These are phyloP conservation scores for Hyppa rectilinea DNA, from an alignment of 2,888 invertebrate genomes.

Conservation along the genomic window DNA sequence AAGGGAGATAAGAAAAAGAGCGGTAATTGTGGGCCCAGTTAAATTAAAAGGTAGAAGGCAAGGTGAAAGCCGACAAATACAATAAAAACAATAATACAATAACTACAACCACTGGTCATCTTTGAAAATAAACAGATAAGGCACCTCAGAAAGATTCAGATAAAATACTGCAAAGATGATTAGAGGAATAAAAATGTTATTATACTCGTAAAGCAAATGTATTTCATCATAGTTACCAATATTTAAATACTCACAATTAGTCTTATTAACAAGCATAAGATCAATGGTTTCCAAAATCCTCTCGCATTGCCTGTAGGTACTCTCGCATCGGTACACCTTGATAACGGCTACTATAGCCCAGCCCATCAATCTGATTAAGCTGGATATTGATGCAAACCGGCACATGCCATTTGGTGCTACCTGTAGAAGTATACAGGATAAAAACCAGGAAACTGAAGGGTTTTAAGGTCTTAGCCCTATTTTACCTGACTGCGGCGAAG, in stretches of 20 bases:
- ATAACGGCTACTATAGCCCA: conserved; percentile 49
- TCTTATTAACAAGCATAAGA: conserved; percentile 59
- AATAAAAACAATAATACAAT: not conserved
- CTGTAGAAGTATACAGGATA: conserved; percentile 4
- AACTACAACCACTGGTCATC: not conserved
- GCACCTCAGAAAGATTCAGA: not conserved
- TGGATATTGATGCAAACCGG: conserved; percentile 42
- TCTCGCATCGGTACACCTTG: conserved; percentile 66
- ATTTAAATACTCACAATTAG: conserved; percentile 62
- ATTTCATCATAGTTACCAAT: not conserved
- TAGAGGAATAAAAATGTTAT: not conserved
- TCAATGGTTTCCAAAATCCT: conserved; percentile 65
- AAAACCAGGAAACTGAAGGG: not conserved
- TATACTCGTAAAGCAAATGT: not conserved
- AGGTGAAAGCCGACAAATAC: not conserved
- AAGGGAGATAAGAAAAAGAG: not conserved
- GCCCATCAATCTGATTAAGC: conserved; percentile 51
- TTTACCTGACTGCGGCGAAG: not conserved
- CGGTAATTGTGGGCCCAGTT: not conserved
- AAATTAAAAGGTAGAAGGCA: not conserved
- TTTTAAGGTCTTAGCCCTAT: not conserved
- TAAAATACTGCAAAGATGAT: too few species aligned
- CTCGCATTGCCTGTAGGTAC: conserved; percentile 61
- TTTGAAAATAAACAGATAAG: not conserved
- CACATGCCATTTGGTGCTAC: conserved; percentile 15